phyloP scores from a whole-genome alignment of 2,797 vertebrate species.

The Syndactyla subalaris region DNA sequence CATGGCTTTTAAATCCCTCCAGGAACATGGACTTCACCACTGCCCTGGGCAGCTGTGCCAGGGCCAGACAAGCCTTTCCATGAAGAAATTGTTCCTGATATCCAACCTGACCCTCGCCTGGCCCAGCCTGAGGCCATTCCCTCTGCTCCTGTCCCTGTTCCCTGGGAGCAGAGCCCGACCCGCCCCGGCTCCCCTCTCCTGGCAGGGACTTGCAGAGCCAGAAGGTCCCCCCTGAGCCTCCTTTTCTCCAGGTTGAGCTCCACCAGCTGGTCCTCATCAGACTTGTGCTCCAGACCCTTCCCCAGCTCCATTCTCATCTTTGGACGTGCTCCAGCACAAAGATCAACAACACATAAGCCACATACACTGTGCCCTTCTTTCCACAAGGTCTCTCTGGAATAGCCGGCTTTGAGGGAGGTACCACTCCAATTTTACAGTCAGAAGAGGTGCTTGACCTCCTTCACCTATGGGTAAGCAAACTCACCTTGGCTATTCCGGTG shows the following conservation, averaged over 20 bases:
- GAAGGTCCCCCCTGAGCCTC: neutral
- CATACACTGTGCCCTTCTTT: fast-evolving
- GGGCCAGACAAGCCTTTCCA: neutral
- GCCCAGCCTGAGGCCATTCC: neutral
- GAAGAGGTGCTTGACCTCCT: too few relatives aligned
- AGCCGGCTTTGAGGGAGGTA: neutral
- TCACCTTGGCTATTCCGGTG: fast-evolving
- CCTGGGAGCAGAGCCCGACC: fast-evolving
- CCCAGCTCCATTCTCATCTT: neutral
- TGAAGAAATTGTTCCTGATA: neutral
- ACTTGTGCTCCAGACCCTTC: neutral
- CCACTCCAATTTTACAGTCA: neutral
- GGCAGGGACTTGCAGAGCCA: fast-evolving
- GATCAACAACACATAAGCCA: neutral
- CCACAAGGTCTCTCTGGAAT: neutral
- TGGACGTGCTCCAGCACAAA: neutral
- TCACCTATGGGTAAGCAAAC: neutral
- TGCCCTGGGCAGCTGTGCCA: neutral
- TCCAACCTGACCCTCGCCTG: neutral
- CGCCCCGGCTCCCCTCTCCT: neutral
- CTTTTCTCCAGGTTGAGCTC: neutral
- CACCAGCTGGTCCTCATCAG: neutral
- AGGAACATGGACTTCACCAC: neutral
- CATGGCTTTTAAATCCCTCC: neutral
- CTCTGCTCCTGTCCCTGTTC: neutral